Base-by-base conservation (phyloP, 2,113 vertebrate species). In the Astatoreochromis straeleni region DNA sequence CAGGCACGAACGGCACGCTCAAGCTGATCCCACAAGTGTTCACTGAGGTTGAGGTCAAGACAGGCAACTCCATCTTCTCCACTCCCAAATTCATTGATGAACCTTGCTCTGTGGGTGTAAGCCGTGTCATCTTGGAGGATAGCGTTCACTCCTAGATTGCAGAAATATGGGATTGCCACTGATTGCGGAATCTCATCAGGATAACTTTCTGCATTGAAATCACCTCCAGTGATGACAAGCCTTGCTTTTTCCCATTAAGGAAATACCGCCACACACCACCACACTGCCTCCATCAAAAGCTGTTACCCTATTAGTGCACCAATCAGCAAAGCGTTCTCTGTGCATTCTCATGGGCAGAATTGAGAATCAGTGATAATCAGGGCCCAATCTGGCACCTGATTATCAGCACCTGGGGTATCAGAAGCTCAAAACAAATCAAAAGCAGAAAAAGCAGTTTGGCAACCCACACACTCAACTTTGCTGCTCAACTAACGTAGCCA, bases 1-100 rank as follows among this genome's bases (percentile, higher is more conserved):
- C 19, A 2, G 33, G 19, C 17, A 65, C 0, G 6, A 65, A 38
- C 1, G 10, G 0, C 17, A 65, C 0, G 1, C 10, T 65, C 60
- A 65, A 65, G 60, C 19, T 21, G 3, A 38, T 21, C 0, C 19
- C 60, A 65, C 33, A 65, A 38, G 60, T 65, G 60, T 21, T 65
- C 60, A 7, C 60, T 65, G 33, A 5, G 60, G 3, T 65, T 65
- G 1, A 65, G 33, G 60, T 65, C 33, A 38, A 65, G 60, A 65
- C 60, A 65, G 10, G 17, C 31, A 65, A 38, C 6, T 65, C 17
- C 60, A 65, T 38, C 17, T 35, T 65, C 60, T 65, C 60, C 60
- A n/a, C 60, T 65, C 6, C 0, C 0, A 35, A 65, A 65, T 35
- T 65, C 31, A 65, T n/a, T 35, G 31, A 38, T 65, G 31, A 65